Evolutionary conservation across 2,113 vertebrate species (phyloP).

Genomic region (Pluvialis apricaria): DNA sequence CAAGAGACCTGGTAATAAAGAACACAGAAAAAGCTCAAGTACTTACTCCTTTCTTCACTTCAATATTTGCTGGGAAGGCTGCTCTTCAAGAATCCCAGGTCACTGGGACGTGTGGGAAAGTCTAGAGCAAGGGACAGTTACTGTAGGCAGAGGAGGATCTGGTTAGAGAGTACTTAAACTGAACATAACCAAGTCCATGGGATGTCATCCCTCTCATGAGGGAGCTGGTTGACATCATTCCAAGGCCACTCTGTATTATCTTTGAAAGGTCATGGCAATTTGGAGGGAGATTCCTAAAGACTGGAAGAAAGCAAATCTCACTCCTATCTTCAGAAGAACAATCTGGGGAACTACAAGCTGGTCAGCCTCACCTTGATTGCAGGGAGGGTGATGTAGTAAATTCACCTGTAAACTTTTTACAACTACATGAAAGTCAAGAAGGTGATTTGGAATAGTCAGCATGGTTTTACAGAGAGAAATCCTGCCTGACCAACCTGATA

Average conservation of each 20-base stretch:
- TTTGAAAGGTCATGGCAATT: neutral
- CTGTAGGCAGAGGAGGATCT: neutral
- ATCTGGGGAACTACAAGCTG: neutral
- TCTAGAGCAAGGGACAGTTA: neutral
- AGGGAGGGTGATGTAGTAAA: neutral
- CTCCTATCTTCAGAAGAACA: neutral
- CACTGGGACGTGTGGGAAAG: neutral
- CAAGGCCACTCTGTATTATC: neutral
- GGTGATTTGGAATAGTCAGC: neutral
- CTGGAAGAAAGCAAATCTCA: neutral
- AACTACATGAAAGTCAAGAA: neutral
- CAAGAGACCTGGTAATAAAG: neutral
- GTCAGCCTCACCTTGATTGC: neutral
- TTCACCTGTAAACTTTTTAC: neutral
- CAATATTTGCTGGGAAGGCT: neutral
- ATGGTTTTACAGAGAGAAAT: neutral
- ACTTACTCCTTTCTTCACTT: neutral
- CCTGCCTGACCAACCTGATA: neutral
- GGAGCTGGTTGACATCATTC: neutral
- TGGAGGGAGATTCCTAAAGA: neutral
- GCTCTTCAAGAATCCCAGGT: neutral
- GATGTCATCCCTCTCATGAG: neutral
- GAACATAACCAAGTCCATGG: neutral
- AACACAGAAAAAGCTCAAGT: neutral
- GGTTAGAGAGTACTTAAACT: neutral